Evolutionary conservation across 2,888 invertebrate species (phyloP), one percentile per base, ranked within the genome.

Genomic region (Pyralis farinalis): DNA sequence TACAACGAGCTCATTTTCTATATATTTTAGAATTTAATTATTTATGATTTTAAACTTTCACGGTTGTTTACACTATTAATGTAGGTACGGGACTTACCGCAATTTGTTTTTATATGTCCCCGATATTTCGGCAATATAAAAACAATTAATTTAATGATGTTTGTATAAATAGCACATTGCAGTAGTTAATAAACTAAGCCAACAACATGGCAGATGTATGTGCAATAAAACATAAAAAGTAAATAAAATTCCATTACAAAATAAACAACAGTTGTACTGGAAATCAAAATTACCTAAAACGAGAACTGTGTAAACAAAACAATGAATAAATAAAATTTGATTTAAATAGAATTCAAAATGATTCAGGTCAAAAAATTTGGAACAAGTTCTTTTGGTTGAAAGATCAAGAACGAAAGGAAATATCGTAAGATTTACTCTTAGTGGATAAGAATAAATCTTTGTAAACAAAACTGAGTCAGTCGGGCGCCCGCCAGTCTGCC

Each of bases 401-500:
- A 33, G 20, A 33, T 20, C 4, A 6, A 9, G 1, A 33, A 3
- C 20, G 16, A 34, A 10, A n/a, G 21, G 1, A 34, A 21, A 25
- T 3, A 25, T 25, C 25, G 3, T 8, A n/a, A 25, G 25, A 25
- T 25, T 25, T n/a, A 25, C 25, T 25, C 37, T 12, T n/a, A n/a
- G 32, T 20, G 21, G 27, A 29, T 42, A 42, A 43, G 43, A 47
- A 47, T 47, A 40, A 47, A 44, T n/a, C 35, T 21, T 27, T 7
- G 16, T 31, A 43, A 31, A 35, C 28, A 3, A n/a, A 10, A 22
- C 5, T 33, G 34, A 28, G 8, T 7, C 25, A 37, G 43, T 34
- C 47, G 50, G 63, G 65, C 69, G 71, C 60, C 71, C 42, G 58
- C 40, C 44, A 42, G 69, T 68, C 70, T 67, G 50, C 44, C 50